Evolutionary conservation across 2,113 vertebrate species (phyloP), one percentile per base, ranked within the genome.

Genomic region (Tragelaphus strepsiceros): DNA sequence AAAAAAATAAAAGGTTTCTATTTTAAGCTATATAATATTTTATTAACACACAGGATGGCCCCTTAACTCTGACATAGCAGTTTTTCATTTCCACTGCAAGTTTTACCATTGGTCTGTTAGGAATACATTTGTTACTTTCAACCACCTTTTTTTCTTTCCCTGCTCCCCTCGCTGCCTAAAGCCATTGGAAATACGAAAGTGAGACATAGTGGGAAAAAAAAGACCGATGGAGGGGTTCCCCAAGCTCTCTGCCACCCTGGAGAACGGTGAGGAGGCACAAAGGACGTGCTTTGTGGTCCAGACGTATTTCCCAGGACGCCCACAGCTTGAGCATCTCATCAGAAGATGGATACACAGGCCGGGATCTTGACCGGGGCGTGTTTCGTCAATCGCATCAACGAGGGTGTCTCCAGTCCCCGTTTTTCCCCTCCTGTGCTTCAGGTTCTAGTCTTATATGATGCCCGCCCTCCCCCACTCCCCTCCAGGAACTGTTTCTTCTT

Each of bases 351-450:
- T 0, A 30, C 30, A 5, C 3, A 5, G 49, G 15, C 15, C 3
- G 12, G 14, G 19, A 0, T 2, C 3, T 2, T 39, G 35, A 19
- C 6, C 2, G 2, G 0, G 35, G 1, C 0, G 30, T 15, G 51
- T 58, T 21, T 49, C 32, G 16, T 16, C 30, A 46, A 1, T 0
- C 0, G 11, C 15, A 56, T 56, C 3, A 39, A 56, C 12, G 1
- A 74, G 35, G 32, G 17, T 22, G 24, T 28, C 24, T 0, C 24
- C 4, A 24, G 32, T 26, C 1, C 51, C 14, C 15, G 0, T 19
- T 2, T 26, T 61, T 53, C 53, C 32, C 5, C 17, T 0, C 2
- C 30, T 17, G 1, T 19, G 24, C 71, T 39, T 80, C 32, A 53
- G 21, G 19, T 6, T 17, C 30, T 56, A 15, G 2, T 53, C 6